Conservation (phyloP, 2,113 vertebrate genomes). For the Python bivittatus region DNA sequence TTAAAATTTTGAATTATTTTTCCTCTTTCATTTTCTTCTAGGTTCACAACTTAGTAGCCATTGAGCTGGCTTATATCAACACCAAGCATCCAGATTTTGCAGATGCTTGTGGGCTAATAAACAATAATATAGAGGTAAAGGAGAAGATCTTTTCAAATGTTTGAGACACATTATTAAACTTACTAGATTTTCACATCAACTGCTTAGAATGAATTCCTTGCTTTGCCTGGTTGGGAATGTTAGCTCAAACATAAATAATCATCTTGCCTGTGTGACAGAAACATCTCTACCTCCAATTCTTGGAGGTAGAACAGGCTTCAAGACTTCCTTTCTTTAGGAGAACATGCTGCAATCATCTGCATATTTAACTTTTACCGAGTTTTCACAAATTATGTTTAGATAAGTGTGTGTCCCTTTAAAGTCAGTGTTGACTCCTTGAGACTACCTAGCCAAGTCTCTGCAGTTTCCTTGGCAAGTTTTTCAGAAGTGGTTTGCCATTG, state of each 20-base stretch:
- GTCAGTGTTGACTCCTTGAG: background rate
- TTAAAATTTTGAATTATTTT: constrained; percentile 3
- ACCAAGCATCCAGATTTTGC: constrained; percentile 99
- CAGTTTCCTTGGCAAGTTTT: background rate
- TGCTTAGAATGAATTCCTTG: background rate
- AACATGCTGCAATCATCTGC: background rate
- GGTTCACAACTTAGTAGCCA: constrained; percentile 98
- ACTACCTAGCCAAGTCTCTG: background rate
- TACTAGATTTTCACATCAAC: background rate
- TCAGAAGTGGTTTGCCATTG: background rate
- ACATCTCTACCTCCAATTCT: background rate
- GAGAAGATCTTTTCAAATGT: constrained; percentile 24
- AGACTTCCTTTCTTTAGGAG: background rate
- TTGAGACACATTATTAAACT: background rate
- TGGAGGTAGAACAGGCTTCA: background rate
- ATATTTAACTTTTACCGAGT: background rate
- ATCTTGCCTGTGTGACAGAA: background rate
- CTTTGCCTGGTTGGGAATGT: background rate
- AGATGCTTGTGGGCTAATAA: constrained; percentile 96
- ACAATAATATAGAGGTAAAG: constrained; percentile 95
- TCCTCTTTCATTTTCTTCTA: constrained; percentile 59
- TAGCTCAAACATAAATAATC: background rate
- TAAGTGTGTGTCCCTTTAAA: background rate
- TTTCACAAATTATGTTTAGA: background rate
- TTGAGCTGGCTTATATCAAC: constrained; percentile 98